phyloP scores from a whole-genome alignment of 2,797 vertebrate species.

The Arremon aurantiirostris region DNA sequence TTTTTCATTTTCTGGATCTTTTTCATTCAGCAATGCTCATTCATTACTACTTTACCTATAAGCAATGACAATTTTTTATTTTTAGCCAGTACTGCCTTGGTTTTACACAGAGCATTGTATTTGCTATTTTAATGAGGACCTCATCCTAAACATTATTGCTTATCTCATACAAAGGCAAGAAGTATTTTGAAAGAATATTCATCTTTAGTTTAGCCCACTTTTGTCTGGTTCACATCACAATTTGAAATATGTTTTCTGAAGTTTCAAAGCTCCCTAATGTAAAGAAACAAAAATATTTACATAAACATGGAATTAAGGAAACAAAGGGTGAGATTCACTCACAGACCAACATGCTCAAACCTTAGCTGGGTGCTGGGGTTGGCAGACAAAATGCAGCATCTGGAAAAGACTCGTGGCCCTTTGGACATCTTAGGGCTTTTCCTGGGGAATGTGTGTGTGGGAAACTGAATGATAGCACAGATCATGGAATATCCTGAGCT shows the following conservation, averaged over 20 bases:
- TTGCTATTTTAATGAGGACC: background rate
- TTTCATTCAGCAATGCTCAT: background rate
- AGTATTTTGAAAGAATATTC: background rate
- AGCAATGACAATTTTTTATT: background rate
- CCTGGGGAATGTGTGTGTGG: background rate
- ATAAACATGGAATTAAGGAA: background rate
- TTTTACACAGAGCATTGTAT: background rate
- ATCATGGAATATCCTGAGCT: background rate
- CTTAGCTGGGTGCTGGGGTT: rapidly evolving
- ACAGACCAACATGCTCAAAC: background rate
- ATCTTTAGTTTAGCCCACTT: background rate
- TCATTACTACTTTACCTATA: background rate
- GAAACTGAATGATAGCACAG: background rate
- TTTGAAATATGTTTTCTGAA: background rate
- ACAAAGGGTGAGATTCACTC: rapidly evolving
- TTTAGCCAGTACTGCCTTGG: background rate
- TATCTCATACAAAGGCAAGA: background rate
- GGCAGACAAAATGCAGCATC: background rate
- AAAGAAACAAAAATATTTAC: background rate
- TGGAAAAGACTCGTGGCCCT: background rate
- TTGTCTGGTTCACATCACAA: background rate
- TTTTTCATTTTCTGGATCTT: background rate
- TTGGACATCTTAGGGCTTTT: background rate
- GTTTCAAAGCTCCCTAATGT: background rate
- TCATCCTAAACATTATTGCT: background rate